Percentiles rank a stretch among this genome's conserved stretches.
phyloP scores from a whole-genome alignment of 2,113 vertebrate species.

The Rhinolophus ferrumequinum region DNA sequence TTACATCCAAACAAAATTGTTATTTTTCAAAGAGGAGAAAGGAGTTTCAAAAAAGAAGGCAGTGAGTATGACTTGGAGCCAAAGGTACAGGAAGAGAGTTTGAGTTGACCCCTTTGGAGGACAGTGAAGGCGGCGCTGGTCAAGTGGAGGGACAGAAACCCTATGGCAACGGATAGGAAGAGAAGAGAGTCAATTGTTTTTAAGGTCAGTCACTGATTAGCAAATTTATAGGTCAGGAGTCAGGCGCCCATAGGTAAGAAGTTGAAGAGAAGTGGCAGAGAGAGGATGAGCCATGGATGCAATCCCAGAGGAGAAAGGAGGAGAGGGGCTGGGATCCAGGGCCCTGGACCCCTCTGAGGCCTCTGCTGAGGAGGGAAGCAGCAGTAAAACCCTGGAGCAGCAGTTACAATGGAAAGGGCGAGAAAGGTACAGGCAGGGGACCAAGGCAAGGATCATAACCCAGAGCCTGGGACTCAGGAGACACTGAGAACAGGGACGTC shows the following conservation, averaged over 20 bases:
- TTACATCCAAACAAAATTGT: too few species aligned
- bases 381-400: neutral
- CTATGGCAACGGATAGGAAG: neutral
- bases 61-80: too few species aligned
- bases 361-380: neutral
- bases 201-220: neutral
- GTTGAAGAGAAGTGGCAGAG: neutral
- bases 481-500: neutral
- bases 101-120: too few species aligned
- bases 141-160: too few species aligned
- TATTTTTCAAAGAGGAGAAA: too few species aligned
- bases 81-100: too few species aligned
- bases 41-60: too few species aligned
- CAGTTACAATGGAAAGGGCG: neutral
- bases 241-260: too few species aligned
- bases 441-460: neutral
- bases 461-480: neutral
- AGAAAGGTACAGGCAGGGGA: neutral
- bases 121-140: too few species aligned
- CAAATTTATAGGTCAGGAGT: neutral
- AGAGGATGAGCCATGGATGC: neutral
- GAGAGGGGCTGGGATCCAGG: neutral
- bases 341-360: neutral
- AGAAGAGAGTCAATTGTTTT: too few species aligned
- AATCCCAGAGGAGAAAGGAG: too few species aligned